These are phyloP conservation scores for Leptogaster cylindrica DNA, from an alignment of 2,888 invertebrate species.

Conservation along the genomic window DNA sequence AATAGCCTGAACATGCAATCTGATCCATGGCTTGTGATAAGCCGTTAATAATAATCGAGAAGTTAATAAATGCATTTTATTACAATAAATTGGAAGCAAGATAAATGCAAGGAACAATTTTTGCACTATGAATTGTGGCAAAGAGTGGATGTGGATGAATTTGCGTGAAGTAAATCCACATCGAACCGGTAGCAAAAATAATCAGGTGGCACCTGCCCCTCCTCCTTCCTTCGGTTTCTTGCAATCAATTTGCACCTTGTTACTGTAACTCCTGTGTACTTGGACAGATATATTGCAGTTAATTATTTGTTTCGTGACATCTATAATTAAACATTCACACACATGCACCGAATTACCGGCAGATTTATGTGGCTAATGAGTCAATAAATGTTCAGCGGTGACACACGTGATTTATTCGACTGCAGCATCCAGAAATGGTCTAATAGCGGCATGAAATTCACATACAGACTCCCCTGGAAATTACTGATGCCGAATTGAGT, in stretches of 20 bases:
- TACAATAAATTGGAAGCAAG: slow-evolving; percentile 53
- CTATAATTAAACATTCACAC: slow-evolving; percentile 52
- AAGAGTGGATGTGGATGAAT: too few species aligned
- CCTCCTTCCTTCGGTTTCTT: too few species aligned
- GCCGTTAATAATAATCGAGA: slow-evolving; percentile 54
- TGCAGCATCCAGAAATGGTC: slow-evolving; percentile 32
- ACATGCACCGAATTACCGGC: slow-evolving; percentile 46
- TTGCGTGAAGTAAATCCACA: background rate
- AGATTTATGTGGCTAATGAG: slow-evolving; percentile 51
- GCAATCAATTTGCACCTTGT: slow-evolving; percentile 25
- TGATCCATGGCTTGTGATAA: slow-evolving; percentile 54
- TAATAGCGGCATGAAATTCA: slow-evolving; percentile 1
- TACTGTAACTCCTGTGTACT: slow-evolving; percentile 45
- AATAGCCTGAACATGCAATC: slow-evolving; percentile 46
- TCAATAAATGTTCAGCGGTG: slow-evolving; percentile 52
- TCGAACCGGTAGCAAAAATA: slow-evolving; percentile 29
- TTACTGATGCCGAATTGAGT: slow-evolving; percentile 5
- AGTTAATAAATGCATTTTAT: slow-evolving; percentile 56
- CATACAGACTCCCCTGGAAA: slow-evolving; percentile 8
- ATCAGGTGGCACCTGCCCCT: slow-evolving; percentile 27
- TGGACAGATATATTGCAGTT: slow-evolving; percentile 50
- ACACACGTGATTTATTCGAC: slow-evolving; percentile 51
- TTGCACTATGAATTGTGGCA: slow-evolving; percentile 1
- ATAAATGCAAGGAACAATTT: slow-evolving; percentile 39
- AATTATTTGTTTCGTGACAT: slow-evolving; percentile 53